These are phyloP conservation scores for Fulica atra DNA, from an alignment of 2,113 vertebrate species.

Conservation along the genomic window DNA sequence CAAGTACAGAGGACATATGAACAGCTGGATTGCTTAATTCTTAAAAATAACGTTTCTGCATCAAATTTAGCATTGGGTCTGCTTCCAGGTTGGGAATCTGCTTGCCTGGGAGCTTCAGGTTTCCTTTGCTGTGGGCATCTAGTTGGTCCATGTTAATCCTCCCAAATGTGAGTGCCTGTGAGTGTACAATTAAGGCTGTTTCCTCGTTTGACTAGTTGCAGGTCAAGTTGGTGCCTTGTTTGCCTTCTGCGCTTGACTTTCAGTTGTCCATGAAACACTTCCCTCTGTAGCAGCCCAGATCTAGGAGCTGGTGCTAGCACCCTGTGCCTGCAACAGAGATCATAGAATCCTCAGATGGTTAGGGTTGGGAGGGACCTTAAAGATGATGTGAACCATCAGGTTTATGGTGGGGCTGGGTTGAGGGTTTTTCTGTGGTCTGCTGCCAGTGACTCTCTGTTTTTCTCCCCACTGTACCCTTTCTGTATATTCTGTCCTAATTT, in stretches of 20 bases:
- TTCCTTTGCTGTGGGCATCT: fast-evolving
- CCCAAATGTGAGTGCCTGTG: not conserved
- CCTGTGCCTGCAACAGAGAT: not conserved
- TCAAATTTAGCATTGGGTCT: not conserved
- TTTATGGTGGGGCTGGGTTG: not conserved
- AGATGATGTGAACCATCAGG: fast-evolving
- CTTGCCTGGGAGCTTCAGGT: not conserved
- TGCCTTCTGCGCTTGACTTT: not conserved
- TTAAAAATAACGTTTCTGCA: not conserved
- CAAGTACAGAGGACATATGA: not conserved
- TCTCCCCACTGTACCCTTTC: not conserved
- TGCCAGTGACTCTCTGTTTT: not conserved
- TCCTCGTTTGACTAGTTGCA: not conserved
- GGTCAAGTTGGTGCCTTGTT: not conserved
- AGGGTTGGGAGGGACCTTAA: too few relatives aligned
- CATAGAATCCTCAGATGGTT: too few relatives aligned
- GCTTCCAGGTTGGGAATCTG: fast-evolving
- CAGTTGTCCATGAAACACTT: not conserved
- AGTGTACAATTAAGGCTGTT: not conserved
- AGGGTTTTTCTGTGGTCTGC: not conserved
- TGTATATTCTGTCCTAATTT: not conserved
- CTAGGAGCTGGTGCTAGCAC: not conserved
- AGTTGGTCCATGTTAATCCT: not conserved
- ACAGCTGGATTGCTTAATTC: not conserved
- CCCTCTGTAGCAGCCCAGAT: not conserved